These are phyloP conservation scores for Littorina saxatilis DNA, from an alignment of 1,140 invertebrate species.

Conservation along the genomic window DNA sequence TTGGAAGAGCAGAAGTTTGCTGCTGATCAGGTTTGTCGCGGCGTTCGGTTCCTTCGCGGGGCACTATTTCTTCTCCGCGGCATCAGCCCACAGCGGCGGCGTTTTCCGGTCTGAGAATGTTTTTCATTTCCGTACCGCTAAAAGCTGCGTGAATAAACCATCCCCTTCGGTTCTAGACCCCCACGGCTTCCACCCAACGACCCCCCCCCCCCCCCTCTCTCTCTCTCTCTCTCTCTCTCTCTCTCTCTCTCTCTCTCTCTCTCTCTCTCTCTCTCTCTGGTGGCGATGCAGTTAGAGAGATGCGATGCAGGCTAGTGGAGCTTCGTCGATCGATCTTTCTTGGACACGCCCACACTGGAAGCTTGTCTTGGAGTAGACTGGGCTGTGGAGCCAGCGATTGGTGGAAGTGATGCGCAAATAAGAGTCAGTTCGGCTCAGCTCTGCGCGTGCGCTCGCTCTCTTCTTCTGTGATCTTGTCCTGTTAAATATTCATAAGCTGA, in stretches of 20 bases:
- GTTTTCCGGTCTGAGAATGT: conserved; percentile 26
- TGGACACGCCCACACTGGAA: too few relatives aligned
- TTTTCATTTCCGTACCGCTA: conserved; percentile 24
- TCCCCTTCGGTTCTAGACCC: not conserved
- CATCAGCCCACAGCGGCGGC: conserved; percentile 14
- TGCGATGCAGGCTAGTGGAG: not conserved
- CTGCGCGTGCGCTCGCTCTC: too few relatives aligned
- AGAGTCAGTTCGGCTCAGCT: too few relatives aligned
- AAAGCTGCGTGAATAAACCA: not conserved
- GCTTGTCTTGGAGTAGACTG: too few relatives aligned
- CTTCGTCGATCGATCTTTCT: too few relatives aligned
- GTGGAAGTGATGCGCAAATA: too few relatives aligned
- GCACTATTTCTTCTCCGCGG: conserved; percentile 18
- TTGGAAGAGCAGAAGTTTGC: too few relatives aligned
- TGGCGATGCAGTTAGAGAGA: too few relatives aligned
- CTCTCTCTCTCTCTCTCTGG: not conserved
- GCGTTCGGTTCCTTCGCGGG: not conserved
- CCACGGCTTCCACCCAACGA: not conserved
- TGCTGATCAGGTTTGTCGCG: too few relatives aligned
- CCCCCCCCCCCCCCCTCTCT: not conserved
- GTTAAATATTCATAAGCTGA: too few relatives aligned
- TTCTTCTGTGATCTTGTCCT: too few relatives aligned
- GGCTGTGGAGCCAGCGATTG: too few relatives aligned
- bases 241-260: not conserved
- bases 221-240: not conserved